These are phyloP conservation scores for Cichladusa arquata DNA, from an alignment of 2,113 vertebrate species.

Conservation along the genomic window DNA sequence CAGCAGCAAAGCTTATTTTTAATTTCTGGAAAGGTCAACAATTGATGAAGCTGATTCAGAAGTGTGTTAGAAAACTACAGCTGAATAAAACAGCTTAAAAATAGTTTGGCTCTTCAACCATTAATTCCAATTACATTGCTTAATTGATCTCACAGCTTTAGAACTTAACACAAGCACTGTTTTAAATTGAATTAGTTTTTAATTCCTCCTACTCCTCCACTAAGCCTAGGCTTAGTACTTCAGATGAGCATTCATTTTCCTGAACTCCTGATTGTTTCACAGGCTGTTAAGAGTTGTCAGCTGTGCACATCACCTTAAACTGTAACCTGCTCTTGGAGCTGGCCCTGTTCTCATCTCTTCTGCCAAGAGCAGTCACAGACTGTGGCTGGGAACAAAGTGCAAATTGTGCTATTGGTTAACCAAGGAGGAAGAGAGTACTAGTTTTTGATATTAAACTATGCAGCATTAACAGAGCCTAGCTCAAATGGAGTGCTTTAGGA, in stretches of 20 bases:
- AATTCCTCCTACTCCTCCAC: neutral
- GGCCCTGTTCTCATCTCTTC: neutral
- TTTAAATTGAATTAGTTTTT: neutral
- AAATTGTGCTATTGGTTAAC: neutral
- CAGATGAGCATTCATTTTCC: neutral
- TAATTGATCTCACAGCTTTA: neutral
- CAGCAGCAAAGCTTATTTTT: neutral
- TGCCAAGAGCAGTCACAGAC: neutral
- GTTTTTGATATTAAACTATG: neutral
- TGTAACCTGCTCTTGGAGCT: neutral
- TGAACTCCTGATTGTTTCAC: neutral
- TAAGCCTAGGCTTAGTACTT: neutral
- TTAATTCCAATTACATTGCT: neutral
- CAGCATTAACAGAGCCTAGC: neutral
- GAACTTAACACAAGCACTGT: neutral
- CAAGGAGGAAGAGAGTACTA: neutral
- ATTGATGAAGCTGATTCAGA: neutral
- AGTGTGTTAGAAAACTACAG: neutral
- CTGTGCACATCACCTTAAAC: neutral
- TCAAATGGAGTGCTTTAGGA: neutral
- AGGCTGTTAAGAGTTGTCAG: neutral
- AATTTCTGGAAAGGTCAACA: neutral
- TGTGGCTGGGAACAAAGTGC: neutral
- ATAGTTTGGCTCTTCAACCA: neutral
- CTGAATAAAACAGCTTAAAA: neutral